Evolutionary conservation across 2,113 vertebrate genomes (phyloP), one percentile per base, ranked within the genome.

Genomic region (Litocranius walleri): DNA sequence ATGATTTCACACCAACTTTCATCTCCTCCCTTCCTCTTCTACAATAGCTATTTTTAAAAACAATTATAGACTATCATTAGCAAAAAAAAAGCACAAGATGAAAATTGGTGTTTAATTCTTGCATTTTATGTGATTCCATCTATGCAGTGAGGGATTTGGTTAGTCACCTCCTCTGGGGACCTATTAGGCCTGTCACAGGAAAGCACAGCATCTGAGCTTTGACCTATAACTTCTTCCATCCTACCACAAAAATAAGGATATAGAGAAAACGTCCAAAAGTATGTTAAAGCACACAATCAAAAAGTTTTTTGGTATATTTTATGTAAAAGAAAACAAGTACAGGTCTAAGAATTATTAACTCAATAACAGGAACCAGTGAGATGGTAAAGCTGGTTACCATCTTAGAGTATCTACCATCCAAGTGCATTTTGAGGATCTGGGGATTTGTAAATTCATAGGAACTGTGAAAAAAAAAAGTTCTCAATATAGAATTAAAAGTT

Each of bases 31-130:
- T 19, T 91, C 13, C 17, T 40, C 40, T 82, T 82, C 59, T 16
- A 48, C 30, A 91, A 54, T 45, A 74, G 83, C 43, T 83, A 25
- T 64, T 78, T 67, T 90, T 94, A 74, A 36, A 91, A 88, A n/a
- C 45, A 74, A 27, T 74, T 21, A 2, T 77, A 95, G 85, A 81
- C 57, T 77, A 64, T 56, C 25, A 67, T 90, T 59, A 95, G 88
- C 17, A 74, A 77, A 91, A 48, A 59, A 50, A 57, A 71, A 94
- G 30, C 33, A 67, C 67, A 81, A 40, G 45, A 91, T 45, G 33
- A 92, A 97, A 98, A 85, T 88, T 77, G 40, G 36, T 27, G 40
- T 64, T 90, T 88, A 74, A 95, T 88, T 88, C 33, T 80, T 62
- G 15, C 30, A 62, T 57, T 94, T 86, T 56, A 36, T 56, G 56